Evolutionary conservation across 2,888 invertebrate species (phyloP), one percentile per base, ranked within the genome.

Genomic region (Lacanobia oleracea): DNA sequence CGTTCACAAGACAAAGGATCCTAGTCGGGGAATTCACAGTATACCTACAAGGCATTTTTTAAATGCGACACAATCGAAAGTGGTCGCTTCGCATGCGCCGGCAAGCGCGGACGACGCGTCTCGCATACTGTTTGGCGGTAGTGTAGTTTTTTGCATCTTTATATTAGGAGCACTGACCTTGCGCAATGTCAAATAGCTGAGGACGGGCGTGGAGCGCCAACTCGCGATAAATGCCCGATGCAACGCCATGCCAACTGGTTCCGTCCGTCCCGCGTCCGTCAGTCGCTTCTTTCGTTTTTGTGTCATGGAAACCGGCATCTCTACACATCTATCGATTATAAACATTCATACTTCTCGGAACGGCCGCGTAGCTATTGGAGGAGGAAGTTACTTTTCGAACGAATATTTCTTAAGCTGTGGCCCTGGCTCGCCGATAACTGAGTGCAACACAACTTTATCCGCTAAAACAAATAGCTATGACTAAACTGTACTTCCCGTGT

Each of bases 161-260:
- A 93, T 93, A 95, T 94, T 93, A 95, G 94, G 95, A 94, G 91
- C 94, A 95, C 94, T 95, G 94, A 95, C 95, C 95, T 96, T 96
- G 94, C 94, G 90, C 95, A 95, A 96, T 95, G 95, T 95, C 95
- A 95, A 95, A 96, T 95, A 93, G 94, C 92, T 95, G 93, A 93
- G 93, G 90, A 88, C 87, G 85, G 84, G 85, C 87, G 88, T 84
- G 84, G 85, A 86, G 86, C 88, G 90, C 93, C 92, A 91, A 89
- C 87, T 87, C 81, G 88, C 91, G 88, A 89, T 88, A 90, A 87
- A 88, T 87, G 85, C 73, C 73, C 88, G 91, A 89, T 90, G 90
- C 90, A 88, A 74, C 87, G 86, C 87, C 87, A 88, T 88, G 90
- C 92, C 91, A 91, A 92, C 92, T 89, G 91, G 91, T 92, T 91